phyloP scores from a whole-genome alignment of 2,113 vertebrate genomes.

The Syngnathus scovelli region DNA sequence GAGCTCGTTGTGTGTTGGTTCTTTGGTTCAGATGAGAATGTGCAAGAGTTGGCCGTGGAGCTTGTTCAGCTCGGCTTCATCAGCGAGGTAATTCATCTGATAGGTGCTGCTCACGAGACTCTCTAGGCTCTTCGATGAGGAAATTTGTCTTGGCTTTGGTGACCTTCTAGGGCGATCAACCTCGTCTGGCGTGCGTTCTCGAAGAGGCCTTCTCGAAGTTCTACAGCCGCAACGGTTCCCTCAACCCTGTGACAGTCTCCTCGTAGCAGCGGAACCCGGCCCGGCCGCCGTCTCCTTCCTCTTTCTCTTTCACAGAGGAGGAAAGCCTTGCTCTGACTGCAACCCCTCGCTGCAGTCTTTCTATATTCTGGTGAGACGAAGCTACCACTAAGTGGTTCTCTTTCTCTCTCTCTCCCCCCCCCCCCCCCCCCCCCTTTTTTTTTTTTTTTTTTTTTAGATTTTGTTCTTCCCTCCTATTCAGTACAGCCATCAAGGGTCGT shows the following conservation, averaged over 20 bases:
- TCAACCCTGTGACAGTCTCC: constrained; percentile 91
- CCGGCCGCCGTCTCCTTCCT: constrained; percentile 46
- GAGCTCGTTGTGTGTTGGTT: neutral
- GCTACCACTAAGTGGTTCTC: constrained; percentile 59
- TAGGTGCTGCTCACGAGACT: neutral
- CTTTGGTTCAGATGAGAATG: constrained; percentile 82
- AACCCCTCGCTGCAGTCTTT: constrained; percentile 42
- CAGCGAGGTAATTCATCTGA: constrained; percentile 79
- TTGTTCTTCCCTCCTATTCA: constrained; percentile 22
- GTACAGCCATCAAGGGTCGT: constrained; percentile 59
- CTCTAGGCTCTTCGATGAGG: neutral
- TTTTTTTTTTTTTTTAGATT: constrained; percentile 19
- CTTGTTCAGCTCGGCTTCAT: constrained; percentile 97
- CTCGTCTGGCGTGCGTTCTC: constrained; percentile 84
- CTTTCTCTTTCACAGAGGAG: constrained; percentile 41
- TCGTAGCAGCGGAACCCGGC: constrained; percentile 75
- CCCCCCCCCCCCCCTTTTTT: constrained; percentile 24
- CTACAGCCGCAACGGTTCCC: constrained; percentile 86
- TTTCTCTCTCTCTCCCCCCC: constrained; percentile 29
- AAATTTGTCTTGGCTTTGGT: neutral
- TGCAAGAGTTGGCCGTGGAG: constrained; percentile 91
- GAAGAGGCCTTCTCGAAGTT: constrained; percentile 96
- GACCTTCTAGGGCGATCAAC: constrained; percentile 82
- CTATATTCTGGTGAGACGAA: constrained; percentile 52
- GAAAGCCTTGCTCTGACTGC: constrained; percentile 46